A percentile compares a stretch with the other conserved stretches of the same genome.
phyloP scores from a whole-genome alignment of 2,888 invertebrate genomes.

The Heliconius cydno region DNA sequence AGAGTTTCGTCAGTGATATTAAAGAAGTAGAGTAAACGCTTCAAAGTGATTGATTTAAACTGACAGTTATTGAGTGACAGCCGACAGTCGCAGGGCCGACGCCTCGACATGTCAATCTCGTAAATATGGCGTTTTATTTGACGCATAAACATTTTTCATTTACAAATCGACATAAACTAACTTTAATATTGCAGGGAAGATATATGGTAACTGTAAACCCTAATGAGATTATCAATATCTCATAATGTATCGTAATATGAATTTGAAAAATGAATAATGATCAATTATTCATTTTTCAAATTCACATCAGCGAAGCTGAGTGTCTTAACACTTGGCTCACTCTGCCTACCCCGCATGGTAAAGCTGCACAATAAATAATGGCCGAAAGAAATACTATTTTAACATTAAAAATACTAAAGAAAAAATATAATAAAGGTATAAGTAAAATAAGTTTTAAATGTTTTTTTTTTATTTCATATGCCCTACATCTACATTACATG shows the following conservation, averaged over 20 bases:
- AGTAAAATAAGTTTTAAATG: neutral
- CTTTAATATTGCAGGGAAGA: conserved; percentile 31
- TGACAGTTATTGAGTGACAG: conserved; percentile 58
- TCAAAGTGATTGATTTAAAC: conserved; percentile 57
- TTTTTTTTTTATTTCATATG: conserved; percentile 38
- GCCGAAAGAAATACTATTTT: neutral
- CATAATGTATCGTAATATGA: neutral
- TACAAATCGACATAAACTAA: conserved; percentile 39
- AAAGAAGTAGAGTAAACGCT: conserved; percentile 38
- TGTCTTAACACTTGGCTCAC: too few species aligned
- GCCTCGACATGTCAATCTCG: conserved; percentile 55
- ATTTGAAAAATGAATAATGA: neutral
- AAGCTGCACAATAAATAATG: neutral
- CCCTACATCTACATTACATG: conserved; percentile 46
- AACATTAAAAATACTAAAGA: neutral
- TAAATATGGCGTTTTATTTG: conserved; percentile 55
- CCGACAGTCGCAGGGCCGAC: conserved; percentile 48
- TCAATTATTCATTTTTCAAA: neutral
- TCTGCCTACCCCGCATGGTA: too few species aligned
- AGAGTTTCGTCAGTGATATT: neutral
- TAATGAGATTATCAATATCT: conserved; percentile 29
- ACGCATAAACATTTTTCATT: conserved; percentile 49
- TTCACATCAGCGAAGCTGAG: too few species aligned
- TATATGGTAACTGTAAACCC: conserved; percentile 33
- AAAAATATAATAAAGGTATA: neutral